Conservation (phyloP, 2,888 invertebrate species). For the Imbricaverruca yamaguchii region DNA sequence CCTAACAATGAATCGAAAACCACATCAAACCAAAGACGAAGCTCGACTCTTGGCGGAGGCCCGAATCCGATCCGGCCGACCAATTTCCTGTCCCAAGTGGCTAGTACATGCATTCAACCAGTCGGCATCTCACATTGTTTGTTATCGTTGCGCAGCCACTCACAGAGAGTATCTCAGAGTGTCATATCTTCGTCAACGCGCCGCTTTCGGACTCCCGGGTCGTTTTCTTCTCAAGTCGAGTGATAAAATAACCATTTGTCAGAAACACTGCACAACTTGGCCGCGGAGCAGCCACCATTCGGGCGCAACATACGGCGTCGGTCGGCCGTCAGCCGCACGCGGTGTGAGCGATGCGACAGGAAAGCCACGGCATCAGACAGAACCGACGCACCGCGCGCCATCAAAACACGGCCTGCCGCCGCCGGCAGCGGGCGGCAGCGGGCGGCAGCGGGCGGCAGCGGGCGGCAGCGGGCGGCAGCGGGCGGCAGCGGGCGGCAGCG, state of each 20-base stretch:
- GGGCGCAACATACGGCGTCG: not conserved
- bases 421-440: not conserved
- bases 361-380: too few species aligned
- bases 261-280: conserved; percentile 9
- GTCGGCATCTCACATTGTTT: too few species aligned
- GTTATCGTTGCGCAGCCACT: too few species aligned
- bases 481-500: too few species aligned
- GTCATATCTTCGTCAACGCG: not conserved
- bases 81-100: too few species aligned
- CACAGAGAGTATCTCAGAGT: not conserved
- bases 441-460: too few species aligned
- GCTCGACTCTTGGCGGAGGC: too few species aligned
- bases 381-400: not conserved
- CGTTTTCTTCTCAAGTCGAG: not conserved
- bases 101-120: too few species aligned
- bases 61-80: too few species aligned
- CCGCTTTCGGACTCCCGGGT: not conserved
- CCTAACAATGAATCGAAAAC: too few species aligned
- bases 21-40: too few species aligned
- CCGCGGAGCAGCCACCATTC: not conserved
- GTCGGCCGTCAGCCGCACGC: not conserved
- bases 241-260: conserved; percentile 19
- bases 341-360: not conserved
- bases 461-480: too few species aligned
- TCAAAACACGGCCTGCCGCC: not conserved